Conservation (phyloP, 2,113 vertebrate genomes). For the Hippocampus barbouri region DNA sequence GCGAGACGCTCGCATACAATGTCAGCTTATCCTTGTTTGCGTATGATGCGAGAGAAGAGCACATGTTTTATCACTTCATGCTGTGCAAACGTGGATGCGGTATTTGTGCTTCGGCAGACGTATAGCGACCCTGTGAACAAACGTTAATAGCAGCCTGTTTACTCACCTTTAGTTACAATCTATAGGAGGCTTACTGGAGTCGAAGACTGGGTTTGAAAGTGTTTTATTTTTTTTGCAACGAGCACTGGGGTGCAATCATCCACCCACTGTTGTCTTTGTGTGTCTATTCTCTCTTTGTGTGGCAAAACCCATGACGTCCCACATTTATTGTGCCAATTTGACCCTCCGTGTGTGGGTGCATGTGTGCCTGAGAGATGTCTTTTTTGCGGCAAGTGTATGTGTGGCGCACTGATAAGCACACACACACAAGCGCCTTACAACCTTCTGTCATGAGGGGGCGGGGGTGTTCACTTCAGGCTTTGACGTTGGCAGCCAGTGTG, state of each 20-base stretch:
- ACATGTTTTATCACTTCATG: neutral
- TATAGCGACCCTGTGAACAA: neutral
- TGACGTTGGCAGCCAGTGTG: slow-evolving; percentile 31
- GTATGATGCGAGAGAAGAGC: neutral
- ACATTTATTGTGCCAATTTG: neutral
- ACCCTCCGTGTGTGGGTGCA: slow-evolving; percentile 1
- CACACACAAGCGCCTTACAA: slow-evolving; percentile 12
- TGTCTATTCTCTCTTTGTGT: neutral
- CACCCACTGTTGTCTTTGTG: neutral
- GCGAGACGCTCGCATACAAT: neutral
- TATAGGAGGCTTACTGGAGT: neutral
- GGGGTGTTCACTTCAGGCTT: slow-evolving; percentile 6
- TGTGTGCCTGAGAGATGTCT: neutral
- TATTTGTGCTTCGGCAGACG: neutral
- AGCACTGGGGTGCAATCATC: neutral
- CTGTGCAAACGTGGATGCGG: neutral
- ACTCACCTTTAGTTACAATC: neutral
- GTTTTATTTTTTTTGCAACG: neutral
- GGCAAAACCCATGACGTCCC: neutral
- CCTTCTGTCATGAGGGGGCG: slow-evolving; percentile 12
- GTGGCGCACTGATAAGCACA: slow-evolving; percentile 36
- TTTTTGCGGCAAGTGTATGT: slow-evolving; percentile 3
- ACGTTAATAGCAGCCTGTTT: neutral
- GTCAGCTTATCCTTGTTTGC: neutral
- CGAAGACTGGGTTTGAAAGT: too few species aligned